Evolutionary conservation across 2,797 vertebrate genomes (phyloP), one percentile per base, ranked within the genome.

Genomic region (Glossophaga mutica): DNA sequence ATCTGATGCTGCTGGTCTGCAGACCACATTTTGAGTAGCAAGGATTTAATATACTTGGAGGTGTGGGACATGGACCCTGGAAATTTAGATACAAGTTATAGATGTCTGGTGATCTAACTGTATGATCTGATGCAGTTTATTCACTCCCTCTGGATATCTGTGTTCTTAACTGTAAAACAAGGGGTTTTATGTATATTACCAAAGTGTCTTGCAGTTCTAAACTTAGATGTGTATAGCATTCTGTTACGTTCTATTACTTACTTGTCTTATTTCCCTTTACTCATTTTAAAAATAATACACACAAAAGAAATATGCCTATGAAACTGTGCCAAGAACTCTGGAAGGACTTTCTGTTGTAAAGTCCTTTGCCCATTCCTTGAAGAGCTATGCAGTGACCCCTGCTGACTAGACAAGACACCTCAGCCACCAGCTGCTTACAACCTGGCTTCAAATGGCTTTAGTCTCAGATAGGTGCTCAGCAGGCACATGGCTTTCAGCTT

Each of bases 361-460:
- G 73, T 89, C 37, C 68, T 87, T 42, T 94, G 90, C 57, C 26
- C 52, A 46, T 55, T 92, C 91, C 95, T 96, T 88, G 81, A 97
- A 96, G 90, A 62, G 68, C 57, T 62, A 0, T 67, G 50, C 3
- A 71, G 42, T 96, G 67, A 96, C 39, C 16, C 95, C 94, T 55
- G 39, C 68, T 81, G 76, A 42, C 67, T 10, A 95, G 84, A 97
- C 42, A 95, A 93, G 86, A 91, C 65, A 86, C 48, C 82, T 65
- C 90, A 50, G 67, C 78, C 77, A 87, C 89, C 95, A 97, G 90
- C 84, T 97, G 95, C 74, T 95, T 84, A n/a, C 82, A 62, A 94
- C 57, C 82, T 95, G 97, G 55, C 59, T 97, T 88, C 87, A 95
- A 83, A 96, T 87, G 94, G 50, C 88, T 94, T 97, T 59, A 44